Evolutionary conservation across 2,888 invertebrate genomes (phyloP), one percentile per base, ranked within the genome.

Genomic region (Automeris io): DNA sequence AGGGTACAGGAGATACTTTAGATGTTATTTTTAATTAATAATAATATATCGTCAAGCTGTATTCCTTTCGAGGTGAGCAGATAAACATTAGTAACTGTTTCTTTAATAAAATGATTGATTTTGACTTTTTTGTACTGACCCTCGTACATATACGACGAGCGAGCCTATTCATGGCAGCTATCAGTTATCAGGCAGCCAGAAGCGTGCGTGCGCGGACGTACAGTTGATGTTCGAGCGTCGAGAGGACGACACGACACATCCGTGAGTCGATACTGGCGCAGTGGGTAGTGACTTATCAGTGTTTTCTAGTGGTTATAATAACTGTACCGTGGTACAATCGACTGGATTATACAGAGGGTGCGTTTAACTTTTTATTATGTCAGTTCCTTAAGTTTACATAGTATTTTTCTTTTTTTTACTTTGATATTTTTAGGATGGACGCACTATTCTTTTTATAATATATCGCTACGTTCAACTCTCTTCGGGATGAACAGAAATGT

Each of bases 191-290:
- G 65, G 44, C 64, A 61, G 51, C 55, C 51, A 58, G 54, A 51
- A 51, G 56, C 53, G 62, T 66, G 71, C 70, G 59, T 51, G 66
- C 70, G 47, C 56, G 45, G 62, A 66, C 61, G 69, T 65, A 56
- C 83, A 85, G 85, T 85, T 82, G 83, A 85, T 83, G 83, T 57
- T 73, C 76, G 83, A 66, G 76, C 83, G 82, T 60, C 69, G 77
- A 59, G 67, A 70, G 70, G 82, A 82, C 74, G 82, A 81, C 80
- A 82, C 74, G 82, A 81, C 80, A 78, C 83, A 79, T 74, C 80
- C 76, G 76, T 63, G 69, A 61, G 70, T 59, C 44, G 37, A 43
- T 50, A 46, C 67, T 67, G 65, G 71, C 61, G 61, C 45, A 54
- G 61, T 50, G 62, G n/a, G 56, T 42, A 57, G 74, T 74, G 69